Base-by-base conservation (phyloP, 2,113 vertebrate genomes). In the Bubo bubo region DNA sequence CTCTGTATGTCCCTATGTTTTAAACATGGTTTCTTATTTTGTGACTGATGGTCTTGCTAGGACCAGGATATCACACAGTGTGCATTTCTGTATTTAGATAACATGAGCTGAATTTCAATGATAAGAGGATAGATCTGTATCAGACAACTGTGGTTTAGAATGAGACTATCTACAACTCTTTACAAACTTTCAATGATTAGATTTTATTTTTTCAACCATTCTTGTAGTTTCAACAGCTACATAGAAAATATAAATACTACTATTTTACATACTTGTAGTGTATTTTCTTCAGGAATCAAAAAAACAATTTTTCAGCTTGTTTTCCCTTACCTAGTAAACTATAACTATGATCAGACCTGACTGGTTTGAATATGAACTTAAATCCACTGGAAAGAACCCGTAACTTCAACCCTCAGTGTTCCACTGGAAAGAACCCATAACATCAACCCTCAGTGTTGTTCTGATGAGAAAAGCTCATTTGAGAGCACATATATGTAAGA, bases 11-110 rank as follows among this genome's bases (percentile, higher is more conserved):
- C 52, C 70, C 89, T 66, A 43, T 66, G 55, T 82, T 91, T 94
- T 87, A 93, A 95, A 85, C 80, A 85, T 21, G 9, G 28, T 82
- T 94, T 95, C 70, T 22, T 60, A 60, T 85, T 95, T 79, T 82
- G 53, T 55, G 63, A 50, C 77, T 91, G 66, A 87, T 70, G 70
- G 49, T 85, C 83, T 79, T 79, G 28, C 89, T 81, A 81, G 22
- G 70, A 87, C 56, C 39, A 71, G 23, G 86, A 43, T 72, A 85
- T 53, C 74, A 72, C 68, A 81, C 10, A 52, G 34, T 10, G 35
- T 62, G 45, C n/a, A 50, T 39, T 95, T 68, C 81, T 90, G 58
- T 82, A 56, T 43, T 90, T 75, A 70, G 75, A 37, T 50, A 91
- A 67, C 1, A 6, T 21, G 27, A 95, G 68, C 45, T 84, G 70